Conservation (phyloP, 64 coral and sea anemone genomes). For the Montipora sp. region DNA sequence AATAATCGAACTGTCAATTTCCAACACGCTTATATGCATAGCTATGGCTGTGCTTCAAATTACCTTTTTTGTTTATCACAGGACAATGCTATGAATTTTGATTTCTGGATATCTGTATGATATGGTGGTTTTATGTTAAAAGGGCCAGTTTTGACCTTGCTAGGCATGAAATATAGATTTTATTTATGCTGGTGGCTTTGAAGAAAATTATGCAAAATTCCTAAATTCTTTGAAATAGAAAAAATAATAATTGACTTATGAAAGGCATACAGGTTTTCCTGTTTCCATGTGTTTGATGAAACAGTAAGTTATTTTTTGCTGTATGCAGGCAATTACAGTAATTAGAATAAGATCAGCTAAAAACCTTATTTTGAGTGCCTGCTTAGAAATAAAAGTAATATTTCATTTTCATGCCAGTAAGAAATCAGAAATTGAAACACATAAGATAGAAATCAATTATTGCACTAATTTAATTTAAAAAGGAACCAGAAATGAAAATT, state of each 20-base stretch:
- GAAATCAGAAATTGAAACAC: constrained; percentile 77
- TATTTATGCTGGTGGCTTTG: constrained; percentile 31
- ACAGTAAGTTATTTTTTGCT: constrained; percentile 8
- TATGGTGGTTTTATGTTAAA: constrained; percentile 45
- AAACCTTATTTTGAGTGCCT: constrained; percentile 70
- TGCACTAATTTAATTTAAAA: constrained; percentile 90
- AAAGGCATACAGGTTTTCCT: not conserved
- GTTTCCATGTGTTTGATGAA: not conserved
- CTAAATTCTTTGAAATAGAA: not conserved
- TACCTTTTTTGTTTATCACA: constrained; percentile 41
- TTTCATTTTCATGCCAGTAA: constrained; percentile 69
- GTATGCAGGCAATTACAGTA: constrained; percentile 51
- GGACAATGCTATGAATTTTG: constrained; percentile 50
- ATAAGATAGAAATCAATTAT: constrained; percentile 89
- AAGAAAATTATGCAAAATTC: not conserved
- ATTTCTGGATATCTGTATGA: constrained; percentile 52
- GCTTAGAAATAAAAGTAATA: constrained; percentile 80
- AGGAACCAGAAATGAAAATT: constrained; percentile 73
- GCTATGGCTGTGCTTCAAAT: constrained; percentile 47
- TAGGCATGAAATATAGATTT: constrained; percentile 46
- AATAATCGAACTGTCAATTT: constrained; percentile 71
- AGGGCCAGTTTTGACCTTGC: constrained; percentile 49
- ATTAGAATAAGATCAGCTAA: constrained; percentile 82
- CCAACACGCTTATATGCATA: constrained; percentile 64
- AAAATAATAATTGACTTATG: constrained; percentile 28